Percentiles rank a stretch among this genome's conserved stretches.
These are phyloP conservation scores for Zele albiditarsus DNA, from an alignment of 2,888 invertebrate genomes.

Conservation along the genomic window DNA sequence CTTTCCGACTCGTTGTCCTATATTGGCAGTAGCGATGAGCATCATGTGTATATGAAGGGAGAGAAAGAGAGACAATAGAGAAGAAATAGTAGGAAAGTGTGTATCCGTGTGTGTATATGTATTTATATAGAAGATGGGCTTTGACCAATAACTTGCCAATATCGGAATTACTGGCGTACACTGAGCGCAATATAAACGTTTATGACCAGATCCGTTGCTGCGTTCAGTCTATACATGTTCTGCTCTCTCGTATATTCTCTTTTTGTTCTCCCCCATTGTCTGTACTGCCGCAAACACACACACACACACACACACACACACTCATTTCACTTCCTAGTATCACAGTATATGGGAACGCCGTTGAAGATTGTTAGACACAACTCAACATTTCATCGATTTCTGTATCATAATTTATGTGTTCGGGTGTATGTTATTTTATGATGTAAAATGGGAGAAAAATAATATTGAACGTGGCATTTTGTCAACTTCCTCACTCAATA, in stretches of 20 bases:
- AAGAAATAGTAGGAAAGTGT: neutral
- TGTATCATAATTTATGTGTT: too few relatives aligned
- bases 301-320: neutral
- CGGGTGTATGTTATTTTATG: too few relatives aligned
- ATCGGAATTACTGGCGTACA: constrained; percentile 68
- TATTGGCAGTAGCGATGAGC: neutral
- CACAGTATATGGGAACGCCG: too few relatives aligned
- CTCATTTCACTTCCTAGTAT: too few relatives aligned
- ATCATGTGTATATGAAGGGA: constrained; percentile 1
- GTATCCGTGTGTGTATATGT: neutral
- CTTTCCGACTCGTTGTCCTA: constrained; percentile 50
- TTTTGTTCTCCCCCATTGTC: constrained; percentile 14
- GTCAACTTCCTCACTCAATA: too few relatives aligned
- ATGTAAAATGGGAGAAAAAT: too few relatives aligned
- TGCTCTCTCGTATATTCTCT: neutral
- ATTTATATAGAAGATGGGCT: constrained; percentile 12
- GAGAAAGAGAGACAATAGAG: neutral
- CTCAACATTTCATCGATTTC: too few relatives aligned
- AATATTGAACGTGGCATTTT: too few relatives aligned
- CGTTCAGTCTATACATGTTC: constrained; percentile 1
- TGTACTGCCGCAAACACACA: neutral
- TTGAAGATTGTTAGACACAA: too few relatives aligned
- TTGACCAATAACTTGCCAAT: constrained; percentile 71
- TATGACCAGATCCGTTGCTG: constrained; percentile 65
- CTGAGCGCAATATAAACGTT: constrained; percentile 72